phyloP scores from a whole-genome alignment of 2,113 vertebrate genomes.

The Nothocercus nigrocapillus region DNA sequence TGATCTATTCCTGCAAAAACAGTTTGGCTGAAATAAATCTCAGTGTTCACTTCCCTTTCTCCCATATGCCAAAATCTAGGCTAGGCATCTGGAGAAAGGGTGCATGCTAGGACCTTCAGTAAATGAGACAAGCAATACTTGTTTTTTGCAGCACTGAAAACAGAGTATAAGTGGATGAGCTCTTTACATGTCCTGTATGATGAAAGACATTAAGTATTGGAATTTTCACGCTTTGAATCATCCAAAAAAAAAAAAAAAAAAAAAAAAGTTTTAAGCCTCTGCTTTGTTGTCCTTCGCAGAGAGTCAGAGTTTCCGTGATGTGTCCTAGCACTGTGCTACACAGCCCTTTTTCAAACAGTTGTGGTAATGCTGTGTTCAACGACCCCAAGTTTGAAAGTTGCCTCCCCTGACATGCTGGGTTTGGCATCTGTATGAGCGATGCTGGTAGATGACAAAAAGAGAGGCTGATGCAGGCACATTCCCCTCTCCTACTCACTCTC shows the following conservation, averaged over 20 bases:
- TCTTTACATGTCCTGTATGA: background rate
- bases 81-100: background rate
- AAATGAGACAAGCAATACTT: conserved; percentile 48
- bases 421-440: background rate
- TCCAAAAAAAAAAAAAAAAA: background rate
- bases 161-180: conserved; percentile 9
- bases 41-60: background rate
- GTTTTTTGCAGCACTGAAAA: conserved; percentile 7
- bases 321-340: background rate
- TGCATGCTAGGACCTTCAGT: conserved; percentile 7
- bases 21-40: conserved; percentile 12
- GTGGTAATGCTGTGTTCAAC: background rate
- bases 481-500: conserved; percentile 41
- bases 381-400: background rate
- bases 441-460: background rate
- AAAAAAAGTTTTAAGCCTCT: background rate
- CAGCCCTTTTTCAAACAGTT: background rate
- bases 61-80: background rate
- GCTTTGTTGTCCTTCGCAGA: background rate
- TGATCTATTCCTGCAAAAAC: conserved; percentile 23
- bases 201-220: background rate
- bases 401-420: background rate
- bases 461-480: conserved; percentile 30
- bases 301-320: conserved; percentile 23
- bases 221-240: conserved; percentile 46